These are phyloP conservation scores for Tolmerus cingulatus DNA, from an alignment of 2,888 invertebrate genomes.

Conservation along the genomic window DNA sequence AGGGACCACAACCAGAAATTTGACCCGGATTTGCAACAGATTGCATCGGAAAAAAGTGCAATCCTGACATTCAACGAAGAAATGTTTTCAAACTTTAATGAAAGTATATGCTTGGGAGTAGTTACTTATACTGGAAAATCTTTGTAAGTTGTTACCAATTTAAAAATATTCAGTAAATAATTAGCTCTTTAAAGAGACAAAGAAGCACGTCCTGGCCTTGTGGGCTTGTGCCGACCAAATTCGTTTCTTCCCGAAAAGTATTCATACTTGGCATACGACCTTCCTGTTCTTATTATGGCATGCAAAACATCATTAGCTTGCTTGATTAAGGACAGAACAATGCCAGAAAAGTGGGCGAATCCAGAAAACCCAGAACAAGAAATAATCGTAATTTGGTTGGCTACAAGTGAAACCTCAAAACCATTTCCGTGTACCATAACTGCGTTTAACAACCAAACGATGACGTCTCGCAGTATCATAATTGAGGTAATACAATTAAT, in stretches of 20 bases:
- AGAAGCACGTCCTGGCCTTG: conserved; percentile 51
- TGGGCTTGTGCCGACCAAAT: conserved; percentile 54
- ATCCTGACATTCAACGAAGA: conserved; percentile 52
- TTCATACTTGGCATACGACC: conserved; percentile 52
- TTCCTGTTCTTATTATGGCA: conserved; percentile 55
- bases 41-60: conserved; percentile 51
- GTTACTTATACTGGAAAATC: conserved; percentile 54
- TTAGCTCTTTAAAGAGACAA: conserved; percentile 1
- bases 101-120: conserved; percentile 54
- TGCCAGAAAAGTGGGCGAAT: conserved; percentile 46
- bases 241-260: conserved; percentile 54
- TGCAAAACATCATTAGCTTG: conserved; percentile 53
- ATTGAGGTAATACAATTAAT: conserved; percentile 49
- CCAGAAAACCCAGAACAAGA: conserved; percentile 50
- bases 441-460: conserved; percentile 54
- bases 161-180: neutral
- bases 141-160: conserved; percentile 22
- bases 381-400: conserved; percentile 54
- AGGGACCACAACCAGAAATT: conserved; percentile 51
- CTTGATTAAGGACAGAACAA: conserved; percentile 50
- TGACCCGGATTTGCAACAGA: conserved; percentile 51
- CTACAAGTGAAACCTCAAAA: conserved; percentile 54
- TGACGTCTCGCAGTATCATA: conserved; percentile 53
- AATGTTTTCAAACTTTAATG: conserved; percentile 49
- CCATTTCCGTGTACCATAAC: conserved; percentile 54